Percentiles rank a stretch among this genome's conserved stretches.
phyloP scores from a whole-genome alignment of 2,888 invertebrate genomes.

The Eurytoma californica region DNA sequence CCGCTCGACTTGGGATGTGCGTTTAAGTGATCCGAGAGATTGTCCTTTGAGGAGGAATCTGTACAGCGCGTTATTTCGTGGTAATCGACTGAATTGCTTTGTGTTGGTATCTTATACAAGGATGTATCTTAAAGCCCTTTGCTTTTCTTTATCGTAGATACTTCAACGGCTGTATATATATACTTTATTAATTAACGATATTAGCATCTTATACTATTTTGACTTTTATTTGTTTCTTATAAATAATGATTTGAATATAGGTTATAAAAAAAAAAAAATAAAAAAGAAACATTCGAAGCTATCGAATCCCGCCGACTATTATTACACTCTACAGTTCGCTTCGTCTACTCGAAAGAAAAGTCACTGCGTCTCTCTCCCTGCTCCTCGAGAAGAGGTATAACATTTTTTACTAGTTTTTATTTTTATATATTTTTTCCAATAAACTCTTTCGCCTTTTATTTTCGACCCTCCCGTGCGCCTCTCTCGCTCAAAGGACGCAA shows the following conservation, averaged over 20 bases:
- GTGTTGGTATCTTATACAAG: background rate
- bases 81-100: background rate
- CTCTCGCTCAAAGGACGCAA: too few species aligned
- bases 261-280: background rate
- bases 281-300: too few species aligned
- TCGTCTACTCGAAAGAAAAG: too few species aligned
- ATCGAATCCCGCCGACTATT: too few species aligned
- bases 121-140: background rate
- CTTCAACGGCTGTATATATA: too few species aligned
- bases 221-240: background rate
- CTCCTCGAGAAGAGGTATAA: too few species aligned
- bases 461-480: too few species aligned
- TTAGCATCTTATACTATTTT: background rate
- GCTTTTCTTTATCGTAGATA: background rate
- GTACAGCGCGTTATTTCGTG: background rate
- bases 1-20: constrained; percentile 16
- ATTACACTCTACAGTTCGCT: too few species aligned
- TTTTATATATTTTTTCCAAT: too few species aligned
- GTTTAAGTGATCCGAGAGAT: constrained; percentile 29
- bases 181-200: background rate
- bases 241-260: background rate
- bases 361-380: too few species aligned
- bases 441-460: too few species aligned
- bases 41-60: constrained; percentile 12
- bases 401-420: too few species aligned